These are phyloP conservation scores for Cataglyphis albicans DNA, from an alignment of 2,888 invertebrate genomes.

Conservation along the genomic window DNA sequence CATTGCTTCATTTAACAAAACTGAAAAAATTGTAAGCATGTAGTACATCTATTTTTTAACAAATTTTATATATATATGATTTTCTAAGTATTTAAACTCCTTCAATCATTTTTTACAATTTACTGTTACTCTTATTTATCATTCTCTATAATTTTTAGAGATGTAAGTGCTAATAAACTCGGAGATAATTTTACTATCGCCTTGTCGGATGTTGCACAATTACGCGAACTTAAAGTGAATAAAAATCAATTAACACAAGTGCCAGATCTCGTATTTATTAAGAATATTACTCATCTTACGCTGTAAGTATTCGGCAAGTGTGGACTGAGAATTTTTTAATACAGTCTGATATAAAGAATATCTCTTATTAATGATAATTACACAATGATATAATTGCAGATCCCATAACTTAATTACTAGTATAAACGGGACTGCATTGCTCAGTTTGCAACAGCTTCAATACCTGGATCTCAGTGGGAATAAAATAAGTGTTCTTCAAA, in stretches of 20 bases:
- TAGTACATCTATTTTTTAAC: neutral
- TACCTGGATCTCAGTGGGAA: slow-evolving; percentile 90
- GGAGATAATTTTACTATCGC: slow-evolving; percentile 86
- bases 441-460: slow-evolving; percentile 87
- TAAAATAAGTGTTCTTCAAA: slow-evolving; percentile 87
- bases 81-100: neutral
- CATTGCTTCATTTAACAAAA: slow-evolving; percentile 79
- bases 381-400: slow-evolving; percentile 78
- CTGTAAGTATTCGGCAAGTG: slow-evolving; percentile 85
- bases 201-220: slow-evolving; percentile 86
- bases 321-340: neutral
- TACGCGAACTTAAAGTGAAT: slow-evolving; percentile 87
- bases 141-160: slow-evolving; percentile 85
- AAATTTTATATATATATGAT: neutral
- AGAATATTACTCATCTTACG: slow-evolving; percentile 86
- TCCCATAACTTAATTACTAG: slow-evolving; percentile 87
- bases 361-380: neutral
- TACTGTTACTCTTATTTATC: neutral
- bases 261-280: slow-evolving; percentile 78
- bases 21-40: slow-evolving; percentile 82
- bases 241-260: slow-evolving; percentile 86
- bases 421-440: slow-evolving; percentile 86
- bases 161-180: slow-evolving; percentile 88
- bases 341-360: neutral
- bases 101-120: too few relatives aligned